Conservation (phyloP, 2,888 invertebrate genomes). For the Noctua janthe region DNA sequence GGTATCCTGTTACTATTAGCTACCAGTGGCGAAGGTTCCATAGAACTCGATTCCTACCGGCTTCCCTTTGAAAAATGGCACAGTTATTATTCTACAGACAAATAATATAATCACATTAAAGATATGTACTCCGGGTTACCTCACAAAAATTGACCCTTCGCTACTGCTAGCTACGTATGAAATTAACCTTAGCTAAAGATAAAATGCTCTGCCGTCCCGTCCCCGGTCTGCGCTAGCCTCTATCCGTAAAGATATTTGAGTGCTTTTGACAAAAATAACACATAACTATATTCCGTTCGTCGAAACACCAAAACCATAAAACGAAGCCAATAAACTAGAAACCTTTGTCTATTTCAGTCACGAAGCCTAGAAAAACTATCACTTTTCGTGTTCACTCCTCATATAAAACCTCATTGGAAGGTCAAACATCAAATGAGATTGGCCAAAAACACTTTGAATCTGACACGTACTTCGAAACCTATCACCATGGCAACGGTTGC, state of each 20-base stretch:
- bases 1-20: too few species aligned
- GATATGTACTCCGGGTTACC: too few species aligned
- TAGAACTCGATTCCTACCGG: too few species aligned
- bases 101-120: too few species aligned
- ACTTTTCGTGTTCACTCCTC: conserved; percentile 19
- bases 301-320: conserved; percentile 28
- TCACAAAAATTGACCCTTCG: too few species aligned
- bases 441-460: conserved; percentile 26
- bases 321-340: conserved; percentile 14
- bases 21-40: too few species aligned
- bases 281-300: background rate
- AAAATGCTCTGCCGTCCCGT: background rate
- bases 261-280: background rate
- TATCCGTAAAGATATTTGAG: background rate
- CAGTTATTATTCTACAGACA: too few species aligned
- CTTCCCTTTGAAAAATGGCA: too few species aligned
- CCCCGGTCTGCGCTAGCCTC: background rate
- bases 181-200: background rate
- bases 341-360: conserved; percentile 7
- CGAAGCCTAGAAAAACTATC: background rate
- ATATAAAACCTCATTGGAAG: conserved; percentile 40
- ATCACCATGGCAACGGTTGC: conserved; percentile 40
- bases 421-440: conserved; percentile 31
- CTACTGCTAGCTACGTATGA: background rate
- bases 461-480: conserved; percentile 19